Conservation (phyloP, 2,888 invertebrate genomes). For the Hirudinaria manillensis region DNA sequence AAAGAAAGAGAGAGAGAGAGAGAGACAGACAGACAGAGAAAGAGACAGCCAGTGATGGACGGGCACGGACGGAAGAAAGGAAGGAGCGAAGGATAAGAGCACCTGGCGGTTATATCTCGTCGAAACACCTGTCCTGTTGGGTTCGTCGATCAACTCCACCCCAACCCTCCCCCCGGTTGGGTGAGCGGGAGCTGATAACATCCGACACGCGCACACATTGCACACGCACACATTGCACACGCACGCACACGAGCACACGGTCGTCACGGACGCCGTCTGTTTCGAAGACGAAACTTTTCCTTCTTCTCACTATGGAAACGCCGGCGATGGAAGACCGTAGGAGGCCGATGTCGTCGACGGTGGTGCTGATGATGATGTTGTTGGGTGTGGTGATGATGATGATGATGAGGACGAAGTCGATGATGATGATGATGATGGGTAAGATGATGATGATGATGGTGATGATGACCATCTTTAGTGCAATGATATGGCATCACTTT, state of each 20-base stretch:
- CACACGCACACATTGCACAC: conserved; percentile 3
- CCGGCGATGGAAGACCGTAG: background rate
- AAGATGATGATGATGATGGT: background rate
- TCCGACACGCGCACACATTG: background rate
- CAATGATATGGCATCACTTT: too few relatives aligned
- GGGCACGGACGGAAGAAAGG: background rate
- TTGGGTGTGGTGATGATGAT: background rate
- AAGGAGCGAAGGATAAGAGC: background rate
- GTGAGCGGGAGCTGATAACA: conserved; percentile 6
- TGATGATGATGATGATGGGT: conserved; percentile 1
- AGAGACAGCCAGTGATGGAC: background rate
- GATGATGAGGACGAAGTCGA: background rate
- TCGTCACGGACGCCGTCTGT: background rate
- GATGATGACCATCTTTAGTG: background rate
- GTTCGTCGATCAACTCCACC: conserved; percentile 6
- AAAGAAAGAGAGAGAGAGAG: too few relatives aligned
- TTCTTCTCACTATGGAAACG: background rate
- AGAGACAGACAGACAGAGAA: background rate
- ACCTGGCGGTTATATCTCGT: conserved; percentile 9
- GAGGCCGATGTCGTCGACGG: background rate
- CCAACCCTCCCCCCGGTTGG: background rate
- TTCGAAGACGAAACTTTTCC: background rate
- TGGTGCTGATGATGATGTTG: background rate
- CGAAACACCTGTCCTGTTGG: conserved; percentile 11
- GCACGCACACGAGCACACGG: background rate